A percentile compares a stretch with the other conserved stretches of the same genome.
These are phyloP conservation scores for Steinernema feltiae DNA, from an alignment of 1,140 invertebrate species.

Conservation along the genomic window DNA sequence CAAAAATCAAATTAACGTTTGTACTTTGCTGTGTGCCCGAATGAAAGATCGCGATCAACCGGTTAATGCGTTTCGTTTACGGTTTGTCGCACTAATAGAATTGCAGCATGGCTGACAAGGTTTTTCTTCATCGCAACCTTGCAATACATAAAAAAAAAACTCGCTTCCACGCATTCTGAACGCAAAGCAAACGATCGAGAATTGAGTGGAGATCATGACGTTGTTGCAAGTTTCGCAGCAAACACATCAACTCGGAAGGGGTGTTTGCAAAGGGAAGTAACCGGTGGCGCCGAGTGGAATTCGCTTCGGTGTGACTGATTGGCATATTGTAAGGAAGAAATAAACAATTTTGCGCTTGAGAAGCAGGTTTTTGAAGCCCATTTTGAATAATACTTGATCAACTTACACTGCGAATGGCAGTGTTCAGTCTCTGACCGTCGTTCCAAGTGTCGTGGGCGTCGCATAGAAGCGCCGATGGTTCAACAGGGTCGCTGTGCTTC, in stretches of 20 bases:
- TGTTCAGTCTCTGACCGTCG: constrained; percentile 45
- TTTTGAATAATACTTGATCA: too few species aligned
- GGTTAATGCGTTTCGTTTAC: too few species aligned
- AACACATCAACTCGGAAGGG: background rate
- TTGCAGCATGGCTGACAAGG: too few species aligned
- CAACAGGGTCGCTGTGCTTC: constrained; percentile 12
- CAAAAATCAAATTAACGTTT: too few species aligned
- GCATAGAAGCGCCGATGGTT: constrained; percentile 40
- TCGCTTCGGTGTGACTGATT: background rate
- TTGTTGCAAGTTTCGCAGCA: constrained; percentile 8
- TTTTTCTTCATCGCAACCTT: too few species aligned
- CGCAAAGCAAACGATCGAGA: background rate
- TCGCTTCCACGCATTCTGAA: constrained; percentile 19
- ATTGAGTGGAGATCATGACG: constrained; percentile 10
- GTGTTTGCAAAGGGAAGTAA: background rate
- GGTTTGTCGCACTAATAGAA: too few species aligned
- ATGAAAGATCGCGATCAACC: too few species aligned
- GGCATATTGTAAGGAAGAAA: constrained; percentile 1
- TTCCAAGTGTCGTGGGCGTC: constrained; percentile 49
- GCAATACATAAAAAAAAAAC: too few species aligned
- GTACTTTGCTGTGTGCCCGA: too few species aligned
- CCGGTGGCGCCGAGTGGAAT: background rate
- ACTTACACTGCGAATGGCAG: constrained; percentile 39
- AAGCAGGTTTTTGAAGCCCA: too few species aligned
- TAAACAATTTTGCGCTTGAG: background rate